A percentile compares a stretch with the other conserved stretches of the same genome.
These are phyloP conservation scores for Drosophila subsilvestris DNA, from an alignment of 2,888 invertebrate genomes.

Conservation along the genomic window DNA sequence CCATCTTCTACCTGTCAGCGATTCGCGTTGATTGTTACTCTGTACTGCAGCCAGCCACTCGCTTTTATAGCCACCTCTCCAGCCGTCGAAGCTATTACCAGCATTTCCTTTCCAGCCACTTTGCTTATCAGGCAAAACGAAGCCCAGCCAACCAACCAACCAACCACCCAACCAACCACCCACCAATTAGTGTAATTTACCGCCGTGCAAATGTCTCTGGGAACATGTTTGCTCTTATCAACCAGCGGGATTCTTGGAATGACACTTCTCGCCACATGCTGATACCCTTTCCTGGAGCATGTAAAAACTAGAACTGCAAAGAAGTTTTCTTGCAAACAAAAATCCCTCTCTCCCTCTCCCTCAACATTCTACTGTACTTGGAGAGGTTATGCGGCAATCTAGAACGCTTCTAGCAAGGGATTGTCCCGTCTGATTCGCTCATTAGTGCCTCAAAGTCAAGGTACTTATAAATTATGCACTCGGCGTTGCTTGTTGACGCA, in stretches of 20 bases:
- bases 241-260: slow-evolving; percentile 4
- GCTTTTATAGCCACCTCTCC: slow-evolving; percentile 58
- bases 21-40: slow-evolving; percentile 23
- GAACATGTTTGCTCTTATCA: slow-evolving; percentile 22
- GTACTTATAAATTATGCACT: slow-evolving; percentile 10
- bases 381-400: too few species aligned
- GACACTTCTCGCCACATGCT: background rate
- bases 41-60: background rate
- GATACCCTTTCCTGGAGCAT: background rate
- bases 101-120: slow-evolving; percentile 42
- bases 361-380: too few species aligned
- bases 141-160: too few species aligned
- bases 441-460: slow-evolving; percentile 15
- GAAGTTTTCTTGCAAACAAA: background rate
- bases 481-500: background rate
- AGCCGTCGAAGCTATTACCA: slow-evolving; percentile 42
- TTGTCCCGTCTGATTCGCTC: background rate
- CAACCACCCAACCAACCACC: too few species aligned
- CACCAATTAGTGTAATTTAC: slow-evolving; percentile 39
- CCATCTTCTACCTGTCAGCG: slow-evolving; percentile 9
- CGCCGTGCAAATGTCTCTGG: background rate
- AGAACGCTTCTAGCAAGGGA: too few species aligned
- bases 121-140: slow-evolving; percentile 20
- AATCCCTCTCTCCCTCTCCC: too few species aligned
- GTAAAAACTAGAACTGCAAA: background rate